Conservation (phyloP, 2,888 invertebrate genomes). For the Drosophila hawaiiensis region DNA sequence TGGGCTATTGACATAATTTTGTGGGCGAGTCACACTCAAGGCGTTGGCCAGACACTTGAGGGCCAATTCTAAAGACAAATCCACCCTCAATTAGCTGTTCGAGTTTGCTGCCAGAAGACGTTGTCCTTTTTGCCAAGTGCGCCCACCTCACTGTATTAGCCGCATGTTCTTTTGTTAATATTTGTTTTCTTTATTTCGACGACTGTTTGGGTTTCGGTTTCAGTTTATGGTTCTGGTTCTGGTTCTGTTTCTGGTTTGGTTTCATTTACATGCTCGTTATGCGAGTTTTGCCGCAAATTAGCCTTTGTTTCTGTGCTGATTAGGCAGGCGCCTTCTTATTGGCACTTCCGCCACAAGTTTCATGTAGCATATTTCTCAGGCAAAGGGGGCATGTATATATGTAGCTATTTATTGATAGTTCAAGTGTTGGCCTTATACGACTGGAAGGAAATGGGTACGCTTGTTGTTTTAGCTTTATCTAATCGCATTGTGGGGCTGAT, state of each 20-base stretch:
- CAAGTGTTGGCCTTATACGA: background rate
- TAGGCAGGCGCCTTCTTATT: constrained; percentile 60
- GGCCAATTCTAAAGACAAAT: constrained; percentile 56
- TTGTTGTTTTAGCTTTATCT: constrained; percentile 30
- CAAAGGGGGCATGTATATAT: background rate
- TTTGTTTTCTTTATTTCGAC: constrained; percentile 45
- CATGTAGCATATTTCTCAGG: constrained; percentile 25
- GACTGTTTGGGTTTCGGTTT: constrained; percentile 30
- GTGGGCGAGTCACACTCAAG: constrained; percentile 75
- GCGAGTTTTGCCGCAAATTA: constrained; percentile 73
- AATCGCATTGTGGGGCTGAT: constrained; percentile 25
- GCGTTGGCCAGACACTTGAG: constrained; percentile 77
- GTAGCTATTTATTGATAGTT: constrained; percentile 13
- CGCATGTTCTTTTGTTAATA: constrained; percentile 58
- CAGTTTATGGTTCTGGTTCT: constrained; percentile 33
- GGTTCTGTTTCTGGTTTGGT: constrained; percentile 32
- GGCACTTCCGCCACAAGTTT: constrained; percentile 64
- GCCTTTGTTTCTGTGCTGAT: constrained; percentile 66
- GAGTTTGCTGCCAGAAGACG: constrained; percentile 44
- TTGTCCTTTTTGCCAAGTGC: constrained; percentile 33
- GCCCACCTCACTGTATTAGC: constrained; percentile 38
- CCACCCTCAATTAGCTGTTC: constrained; percentile 75
- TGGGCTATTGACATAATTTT: constrained; percentile 79
- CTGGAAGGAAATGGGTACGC: background rate
- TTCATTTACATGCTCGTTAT: constrained; percentile 76